These are phyloP conservation scores for Stegastes partitus DNA, from an alignment of 2,113 vertebrate species.

Conservation along the genomic window DNA sequence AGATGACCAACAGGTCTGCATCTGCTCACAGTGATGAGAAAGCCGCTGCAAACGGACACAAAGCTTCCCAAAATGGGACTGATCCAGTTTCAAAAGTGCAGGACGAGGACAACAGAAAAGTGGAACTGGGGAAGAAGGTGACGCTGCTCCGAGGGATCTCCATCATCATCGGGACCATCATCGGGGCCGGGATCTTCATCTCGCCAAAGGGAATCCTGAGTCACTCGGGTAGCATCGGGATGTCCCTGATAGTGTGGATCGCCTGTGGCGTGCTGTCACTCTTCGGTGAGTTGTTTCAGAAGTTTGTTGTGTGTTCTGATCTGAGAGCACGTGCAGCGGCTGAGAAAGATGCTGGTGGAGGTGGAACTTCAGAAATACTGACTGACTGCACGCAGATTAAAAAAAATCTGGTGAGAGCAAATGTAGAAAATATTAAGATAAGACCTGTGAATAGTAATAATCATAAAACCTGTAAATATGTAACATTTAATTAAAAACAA, in stretches of 20 bases:
- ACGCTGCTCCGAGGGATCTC: conserved; percentile 93
- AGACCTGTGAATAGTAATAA: too few species aligned
- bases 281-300: conserved; percentile 89
- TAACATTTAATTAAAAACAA: too few species aligned
- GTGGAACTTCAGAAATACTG: background rate
- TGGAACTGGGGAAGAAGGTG: conserved; percentile 93
- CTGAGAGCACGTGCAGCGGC: too few species aligned
- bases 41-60: conserved; percentile 23
- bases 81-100: conserved; percentile 49
- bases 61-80: conserved; percentile 20
- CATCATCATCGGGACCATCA: conserved; percentile 96
- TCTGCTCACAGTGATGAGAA: conserved; percentile 72
- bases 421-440: too few species aligned
- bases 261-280: conserved; percentile 93
- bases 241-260: conserved; percentile 94
- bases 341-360: background rate
- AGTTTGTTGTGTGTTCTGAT: background rate
- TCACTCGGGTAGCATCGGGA: conserved; percentile 92
- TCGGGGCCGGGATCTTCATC: conserved; percentile 98
- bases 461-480: too few species aligned
- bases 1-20: conserved; percentile 86
- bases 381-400: too few species aligned
- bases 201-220: conserved; percentile 95
- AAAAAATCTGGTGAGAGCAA: too few species aligned
- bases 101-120: conserved; percentile 75